Percentiles rank a stretch among this genome's conserved stretches.
Conservation (phyloP, 1,140 invertebrate genomes). For the Papilio helenus region DNA sequence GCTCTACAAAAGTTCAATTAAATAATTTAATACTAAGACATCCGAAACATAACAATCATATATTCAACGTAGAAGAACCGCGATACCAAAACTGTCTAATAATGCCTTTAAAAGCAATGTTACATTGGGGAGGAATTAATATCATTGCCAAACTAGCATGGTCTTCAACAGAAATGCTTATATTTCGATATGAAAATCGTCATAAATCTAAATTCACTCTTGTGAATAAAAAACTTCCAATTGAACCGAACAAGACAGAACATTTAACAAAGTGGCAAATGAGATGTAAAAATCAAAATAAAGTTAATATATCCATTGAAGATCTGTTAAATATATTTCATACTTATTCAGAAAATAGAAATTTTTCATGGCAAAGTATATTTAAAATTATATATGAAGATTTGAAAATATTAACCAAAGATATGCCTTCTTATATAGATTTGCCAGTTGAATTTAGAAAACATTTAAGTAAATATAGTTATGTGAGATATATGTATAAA, state of each 20-base stretch:
- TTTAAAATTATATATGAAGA: conserved; percentile 39
- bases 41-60: conserved; percentile 49
- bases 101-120: conserved; percentile 51
- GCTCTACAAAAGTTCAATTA: conserved; percentile 58
- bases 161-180: neutral
- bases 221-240: conserved; percentile 53
- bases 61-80: conserved; percentile 59
- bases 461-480: conserved; percentile 55
- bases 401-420: conserved; percentile 48
- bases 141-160: conserved; percentile 47
- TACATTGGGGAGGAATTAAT: conserved; percentile 57
- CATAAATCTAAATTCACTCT: conserved; percentile 56
- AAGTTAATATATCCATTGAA: conserved; percentile 23
- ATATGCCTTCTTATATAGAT: conserved; percentile 42
- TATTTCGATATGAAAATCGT: conserved; percentile 47
- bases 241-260: neutral
- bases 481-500: conserved; percentile 58
- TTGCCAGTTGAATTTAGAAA: conserved; percentile 46
- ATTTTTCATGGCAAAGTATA: neutral
- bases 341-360: neutral
- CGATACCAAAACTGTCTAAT: conserved; percentile 44
- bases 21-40: conserved; percentile 57
- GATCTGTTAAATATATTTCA: conserved; percentile 26
- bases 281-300: conserved; percentile 28
- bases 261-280: conserved; percentile 48